Conservation (phyloP, 2,888 invertebrate genomes). For the Spialia ferax region DNA sequence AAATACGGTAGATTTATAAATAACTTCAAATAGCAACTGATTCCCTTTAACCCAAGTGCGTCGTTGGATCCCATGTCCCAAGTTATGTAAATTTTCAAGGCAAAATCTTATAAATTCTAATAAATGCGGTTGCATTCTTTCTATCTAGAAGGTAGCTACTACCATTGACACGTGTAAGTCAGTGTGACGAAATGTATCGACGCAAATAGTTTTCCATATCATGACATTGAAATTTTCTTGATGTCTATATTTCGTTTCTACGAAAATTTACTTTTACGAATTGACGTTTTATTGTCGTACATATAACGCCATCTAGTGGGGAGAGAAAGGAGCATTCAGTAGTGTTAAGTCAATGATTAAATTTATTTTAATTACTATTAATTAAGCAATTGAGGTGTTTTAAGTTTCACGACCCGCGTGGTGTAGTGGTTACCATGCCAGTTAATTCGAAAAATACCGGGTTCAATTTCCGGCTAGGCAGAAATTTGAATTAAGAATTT, state of each 20-base stretch:
- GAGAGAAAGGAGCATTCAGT: neutral
- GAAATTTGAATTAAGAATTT: too few relatives aligned
- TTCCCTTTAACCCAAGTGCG: neutral
- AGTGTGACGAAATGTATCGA: neutral
- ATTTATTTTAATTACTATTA: too few relatives aligned
- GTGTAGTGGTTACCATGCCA: too few relatives aligned
- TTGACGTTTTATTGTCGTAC: neutral
- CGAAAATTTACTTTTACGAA: neutral
- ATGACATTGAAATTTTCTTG: neutral
- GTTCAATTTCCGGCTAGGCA: too few relatives aligned
- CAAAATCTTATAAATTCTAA: neutral
- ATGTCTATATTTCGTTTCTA: neutral
- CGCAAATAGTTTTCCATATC: neutral
- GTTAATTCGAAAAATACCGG: too few relatives aligned
- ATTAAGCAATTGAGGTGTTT: too few relatives aligned
- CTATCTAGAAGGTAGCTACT: neutral
- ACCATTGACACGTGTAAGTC: neutral
- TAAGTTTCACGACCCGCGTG: too few relatives aligned
- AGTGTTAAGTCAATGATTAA: too few relatives aligned
- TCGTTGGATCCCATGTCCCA: neutral
- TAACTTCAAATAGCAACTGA: neutral
- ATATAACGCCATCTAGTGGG: conserved; percentile 2
- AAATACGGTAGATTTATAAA: neutral
- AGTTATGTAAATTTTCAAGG: neutral
- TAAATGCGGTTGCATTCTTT: neutral